Evolutionary conservation across 2,888 invertebrate genomes (phyloP), one percentile per base, ranked within the genome.

Genomic region (Loripinus fragilis): DNA sequence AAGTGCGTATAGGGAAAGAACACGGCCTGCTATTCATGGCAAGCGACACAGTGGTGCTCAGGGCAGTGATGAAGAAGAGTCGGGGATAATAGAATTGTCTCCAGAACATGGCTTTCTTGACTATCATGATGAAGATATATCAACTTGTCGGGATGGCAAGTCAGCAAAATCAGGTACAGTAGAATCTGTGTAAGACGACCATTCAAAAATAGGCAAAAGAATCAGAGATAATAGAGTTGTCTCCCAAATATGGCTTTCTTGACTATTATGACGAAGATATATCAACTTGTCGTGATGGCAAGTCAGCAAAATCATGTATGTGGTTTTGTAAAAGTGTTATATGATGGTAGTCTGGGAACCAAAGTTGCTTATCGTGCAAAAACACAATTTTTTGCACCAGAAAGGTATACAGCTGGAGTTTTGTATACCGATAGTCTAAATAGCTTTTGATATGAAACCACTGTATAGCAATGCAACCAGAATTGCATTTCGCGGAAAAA

Each of bases 71-170:
- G 90, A 89, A 17, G 85, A 88, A 68, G 77, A 81, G 25, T 82
- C 81, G 0, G 90, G 90, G 0, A 91, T 90, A 69, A 81, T 91
- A 17, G 91, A 92, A 76, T 82, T 92, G 33, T 90, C 91, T 15
- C 88, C 91, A 8, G 90, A 90, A 71, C 86, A 87, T 25, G 90
- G 91, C 10, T 88, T 86, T 15, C 87, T 88, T 25, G 87, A 87
- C 60, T 60, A 60, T 33, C 30, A 30, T 33, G 33, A 60, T 17
- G 60, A 60, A 10, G 60, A 60, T 5, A 33, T 33, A 8, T 30
- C 30, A 30, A 33, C 42, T 15, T 68, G 28, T 8, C 7, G 30
- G 23, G 42, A 68, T 8, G 12, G 15, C 7, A 45, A 45, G 8
- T 25, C 41, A 10, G 5, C 0, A 12, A 68, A 48, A 45, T 68